Base-by-base conservation (phyloP, 2,888 invertebrate species). In the Sinohyriopsis cumingii region DNA sequence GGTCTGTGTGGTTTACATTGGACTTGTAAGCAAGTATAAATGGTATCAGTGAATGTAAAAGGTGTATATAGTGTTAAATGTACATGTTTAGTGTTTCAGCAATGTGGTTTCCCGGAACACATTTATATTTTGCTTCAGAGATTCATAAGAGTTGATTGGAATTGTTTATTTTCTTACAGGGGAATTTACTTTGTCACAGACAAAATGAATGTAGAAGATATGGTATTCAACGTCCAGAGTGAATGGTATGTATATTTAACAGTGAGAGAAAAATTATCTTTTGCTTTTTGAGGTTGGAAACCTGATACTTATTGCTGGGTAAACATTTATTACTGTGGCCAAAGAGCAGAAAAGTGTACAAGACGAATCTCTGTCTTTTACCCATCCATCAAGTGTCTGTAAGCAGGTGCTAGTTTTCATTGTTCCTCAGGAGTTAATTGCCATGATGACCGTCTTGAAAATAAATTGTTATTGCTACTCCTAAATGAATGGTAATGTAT, bases 101-200 rank as follows among this genome's bases (percentile, higher is more conserved):
- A 12, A 15, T 45, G 45, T 12, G 3, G 5, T 15, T 45, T 45
- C 12, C 9, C 15, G 45, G 15, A 33, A 28, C 28, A 22, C 25
- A 59, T 33, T 28, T 59, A n/a, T 68, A 54, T 25, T 28, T 54
- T 12, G 45, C 22, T 61, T 15, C 33, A 20, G 3, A 63, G 12
- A 25, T 63, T 56, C n/a, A 57, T 65, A 5, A 15, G 15, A 53
- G 20, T 19, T 64, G 20, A n/a, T 22, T 20, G 12, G 15, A n/a
- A 28, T 28, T 66, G 3, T 65, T 67, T 59, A 25, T 61, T 71
- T 59, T 62, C 68, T 81, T 77, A 53, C 82, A 90, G 90, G 90
- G 91, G 91, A 22, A 84, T 90, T 61, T 91, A 91, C 81, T 89
- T 88, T 78, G 90, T 91, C 5, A 78, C 82, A 72, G 91, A 91